phyloP scores from a whole-genome alignment of 1,140 invertebrate species.

The Ceratina japonica region DNA sequence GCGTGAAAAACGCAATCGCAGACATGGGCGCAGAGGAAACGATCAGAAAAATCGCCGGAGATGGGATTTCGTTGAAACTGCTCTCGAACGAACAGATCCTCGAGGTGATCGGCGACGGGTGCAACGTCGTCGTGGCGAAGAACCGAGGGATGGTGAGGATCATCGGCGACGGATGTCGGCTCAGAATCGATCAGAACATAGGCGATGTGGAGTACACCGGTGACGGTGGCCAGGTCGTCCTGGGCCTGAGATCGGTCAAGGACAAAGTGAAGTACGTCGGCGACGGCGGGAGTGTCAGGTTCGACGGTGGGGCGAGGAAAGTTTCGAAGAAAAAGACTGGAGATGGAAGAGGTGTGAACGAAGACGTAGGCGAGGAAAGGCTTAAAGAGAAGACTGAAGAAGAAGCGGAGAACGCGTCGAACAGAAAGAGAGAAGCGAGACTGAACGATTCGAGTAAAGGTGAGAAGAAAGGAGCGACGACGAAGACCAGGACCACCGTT shows the following conservation, averaged over 20 bases:
- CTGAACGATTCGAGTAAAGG: not conserved
- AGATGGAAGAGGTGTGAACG: not conserved
- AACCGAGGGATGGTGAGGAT: slow-evolving; percentile 67
- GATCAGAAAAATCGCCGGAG: slow-evolving; percentile 56
- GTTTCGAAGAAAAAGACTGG: not conserved
- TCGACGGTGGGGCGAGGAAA: not conserved
- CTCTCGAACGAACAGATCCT: slow-evolving; percentile 60
- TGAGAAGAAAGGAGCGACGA: not conserved
- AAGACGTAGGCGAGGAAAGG: not conserved
- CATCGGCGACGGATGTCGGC: slow-evolving; percentile 69
- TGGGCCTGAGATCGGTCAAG: slow-evolving; percentile 59
- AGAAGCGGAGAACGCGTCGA: slow-evolving; percentile 3
- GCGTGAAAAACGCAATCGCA: not conserved
- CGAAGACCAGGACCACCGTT: slow-evolving; percentile 7
- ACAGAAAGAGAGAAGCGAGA: not conserved
- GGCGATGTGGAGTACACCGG: slow-evolving; percentile 70
- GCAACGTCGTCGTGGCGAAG: slow-evolving; percentile 57
- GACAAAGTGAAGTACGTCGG: slow-evolving; percentile 65
- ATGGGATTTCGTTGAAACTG: slow-evolving; percentile 63
- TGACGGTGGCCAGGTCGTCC: slow-evolving; percentile 66
- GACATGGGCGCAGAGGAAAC: not conserved
- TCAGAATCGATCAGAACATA: slow-evolving; percentile 63
- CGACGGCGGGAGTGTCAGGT: slow-evolving; percentile 62
- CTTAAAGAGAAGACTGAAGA: not conserved
- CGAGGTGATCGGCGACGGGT: slow-evolving; percentile 69